These are phyloP conservation scores for Larimichthys crocea DNA, from an alignment of 2,113 vertebrate species.

Conservation along the genomic window DNA sequence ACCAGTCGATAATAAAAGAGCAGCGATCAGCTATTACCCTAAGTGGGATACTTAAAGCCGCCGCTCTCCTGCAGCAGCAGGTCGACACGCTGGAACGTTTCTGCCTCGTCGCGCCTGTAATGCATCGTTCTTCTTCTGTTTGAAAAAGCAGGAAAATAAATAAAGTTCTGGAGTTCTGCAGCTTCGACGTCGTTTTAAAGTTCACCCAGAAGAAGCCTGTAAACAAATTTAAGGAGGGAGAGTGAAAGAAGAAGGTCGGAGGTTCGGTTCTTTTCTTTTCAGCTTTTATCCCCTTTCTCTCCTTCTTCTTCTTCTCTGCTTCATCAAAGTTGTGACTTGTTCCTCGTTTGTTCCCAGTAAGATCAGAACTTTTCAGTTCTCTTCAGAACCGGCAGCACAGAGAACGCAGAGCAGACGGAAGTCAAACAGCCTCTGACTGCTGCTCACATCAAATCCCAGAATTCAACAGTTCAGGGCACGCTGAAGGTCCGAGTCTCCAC, in stretches of 20 bases:
- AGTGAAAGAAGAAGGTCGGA: not conserved
- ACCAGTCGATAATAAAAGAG: slow-evolving; percentile 40
- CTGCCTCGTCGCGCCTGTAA: not conserved
- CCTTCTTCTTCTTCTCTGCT: not conserved
- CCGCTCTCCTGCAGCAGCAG: not conserved
- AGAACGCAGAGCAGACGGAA: no score
- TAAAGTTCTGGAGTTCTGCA: not conserved
- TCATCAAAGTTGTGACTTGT: not conserved
- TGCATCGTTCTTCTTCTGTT: not conserved
- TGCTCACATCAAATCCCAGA: not conserved
- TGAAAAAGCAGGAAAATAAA: not conserved
- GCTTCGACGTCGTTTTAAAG: not conserved
- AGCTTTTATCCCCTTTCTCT: not conserved
- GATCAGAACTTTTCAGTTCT: no score
- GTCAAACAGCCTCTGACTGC: not conserved
- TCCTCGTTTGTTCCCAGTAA: not conserved
- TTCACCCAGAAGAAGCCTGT: not conserved
- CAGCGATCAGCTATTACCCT: slow-evolving; percentile 43
- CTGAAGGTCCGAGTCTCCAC: no score
- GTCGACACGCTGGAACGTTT: not conserved
- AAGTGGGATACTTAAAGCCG: not conserved
- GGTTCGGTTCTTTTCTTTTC: not conserved
- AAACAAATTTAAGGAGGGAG: not conserved
- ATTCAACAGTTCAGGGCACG: not conserved
- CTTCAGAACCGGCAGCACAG: no score